Evolutionary conservation across 2,888 invertebrate species (phyloP).

Genomic region (Cremastinae sp.): DNA sequence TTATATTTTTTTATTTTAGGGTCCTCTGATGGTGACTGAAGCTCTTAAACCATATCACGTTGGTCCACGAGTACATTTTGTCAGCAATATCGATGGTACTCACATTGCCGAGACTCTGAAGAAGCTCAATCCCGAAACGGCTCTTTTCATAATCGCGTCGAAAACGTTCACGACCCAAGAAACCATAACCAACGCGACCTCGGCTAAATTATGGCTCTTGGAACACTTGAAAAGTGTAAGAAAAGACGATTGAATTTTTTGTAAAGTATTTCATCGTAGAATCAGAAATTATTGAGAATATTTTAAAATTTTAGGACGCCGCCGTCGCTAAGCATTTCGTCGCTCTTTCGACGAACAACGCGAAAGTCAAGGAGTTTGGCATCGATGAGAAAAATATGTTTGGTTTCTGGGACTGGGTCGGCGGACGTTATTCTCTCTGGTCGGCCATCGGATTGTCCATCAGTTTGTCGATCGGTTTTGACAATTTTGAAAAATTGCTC

Average conservation of each 20-base stretch:
- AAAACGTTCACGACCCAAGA: slow-evolving; percentile 99
- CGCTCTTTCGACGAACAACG: slow-evolving; percentile 96
- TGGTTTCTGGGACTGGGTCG: slow-evolving; percentile 99
- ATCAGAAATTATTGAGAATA: slow-evolving; percentile 25
- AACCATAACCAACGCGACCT: slow-evolving; percentile 99
- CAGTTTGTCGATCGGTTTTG: slow-evolving; percentile 94
- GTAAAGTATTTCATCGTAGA: background rate
- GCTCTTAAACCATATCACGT: slow-evolving; percentile 95
- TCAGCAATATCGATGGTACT: slow-evolving; percentile 99
- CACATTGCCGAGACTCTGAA: slow-evolving; percentile 97
- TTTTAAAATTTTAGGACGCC: slow-evolving; percentile 82
- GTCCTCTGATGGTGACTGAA: slow-evolving; percentile 99
- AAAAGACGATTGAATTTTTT: background rate
- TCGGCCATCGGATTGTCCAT: slow-evolving; percentile 99
- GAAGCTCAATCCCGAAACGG: slow-evolving; percentile 94
- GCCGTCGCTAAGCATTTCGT: slow-evolving; percentile 99
- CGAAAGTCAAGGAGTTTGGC: slow-evolving; percentile 98
- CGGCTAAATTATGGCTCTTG: slow-evolving; percentile 98
- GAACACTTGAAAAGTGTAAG: slow-evolving; percentile 92
- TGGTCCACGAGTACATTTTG: slow-evolving; percentile 95
- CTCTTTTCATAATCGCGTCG: slow-evolving; percentile 98
- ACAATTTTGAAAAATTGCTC: slow-evolving; percentile 95
- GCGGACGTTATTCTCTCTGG: slow-evolving; percentile 98
- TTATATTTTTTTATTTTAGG: slow-evolving; percentile 81
- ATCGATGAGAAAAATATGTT: slow-evolving; percentile 99